Percentiles rank a stretch among this genome's conserved stretches.
Evolutionary conservation across 2,888 invertebrate genomes (phyloP).

Genomic region (Meghimatium bilineatum): DNA sequence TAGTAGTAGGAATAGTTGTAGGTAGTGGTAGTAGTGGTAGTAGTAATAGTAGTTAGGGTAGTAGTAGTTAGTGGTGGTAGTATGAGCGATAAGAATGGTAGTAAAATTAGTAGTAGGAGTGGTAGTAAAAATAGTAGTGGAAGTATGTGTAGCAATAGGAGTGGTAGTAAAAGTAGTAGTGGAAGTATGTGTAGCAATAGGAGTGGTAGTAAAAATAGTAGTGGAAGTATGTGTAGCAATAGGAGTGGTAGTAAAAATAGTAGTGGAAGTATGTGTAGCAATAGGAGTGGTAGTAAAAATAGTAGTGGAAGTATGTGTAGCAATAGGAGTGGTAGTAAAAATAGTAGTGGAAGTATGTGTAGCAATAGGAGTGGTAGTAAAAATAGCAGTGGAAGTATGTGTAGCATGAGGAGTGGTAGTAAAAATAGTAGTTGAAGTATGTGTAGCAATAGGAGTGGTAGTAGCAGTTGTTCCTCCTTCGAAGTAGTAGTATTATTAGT

Average conservation of each 20-base stretch:
- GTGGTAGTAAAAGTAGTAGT: not conserved
- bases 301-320: not conserved
- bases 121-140: not conserved
- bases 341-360: no score
- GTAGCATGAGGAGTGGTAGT: no score
- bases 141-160: not conserved
- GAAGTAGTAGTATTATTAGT: not conserved
- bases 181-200: not conserved
- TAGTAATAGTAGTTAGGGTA: no score
- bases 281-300: not conserved
- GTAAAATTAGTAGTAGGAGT: not conserved
- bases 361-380: not conserved
- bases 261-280: not conserved
- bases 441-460: not conserved
- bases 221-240: not conserved
- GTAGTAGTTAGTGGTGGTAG: no score
- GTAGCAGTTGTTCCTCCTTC: not conserved
- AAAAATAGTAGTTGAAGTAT: no score
- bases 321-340: no score
- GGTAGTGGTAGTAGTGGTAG: not conserved
- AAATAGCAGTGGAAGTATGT: not conserved
- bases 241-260: slow-evolving; percentile 4
- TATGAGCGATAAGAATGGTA: not conserved
- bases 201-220: not conserved
- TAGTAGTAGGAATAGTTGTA: not conserved